Percentiles rank a stretch among this genome's conserved stretches.
Conservation (phyloP, 2,797 vertebrate genomes). For the Poecile montanus region DNA sequence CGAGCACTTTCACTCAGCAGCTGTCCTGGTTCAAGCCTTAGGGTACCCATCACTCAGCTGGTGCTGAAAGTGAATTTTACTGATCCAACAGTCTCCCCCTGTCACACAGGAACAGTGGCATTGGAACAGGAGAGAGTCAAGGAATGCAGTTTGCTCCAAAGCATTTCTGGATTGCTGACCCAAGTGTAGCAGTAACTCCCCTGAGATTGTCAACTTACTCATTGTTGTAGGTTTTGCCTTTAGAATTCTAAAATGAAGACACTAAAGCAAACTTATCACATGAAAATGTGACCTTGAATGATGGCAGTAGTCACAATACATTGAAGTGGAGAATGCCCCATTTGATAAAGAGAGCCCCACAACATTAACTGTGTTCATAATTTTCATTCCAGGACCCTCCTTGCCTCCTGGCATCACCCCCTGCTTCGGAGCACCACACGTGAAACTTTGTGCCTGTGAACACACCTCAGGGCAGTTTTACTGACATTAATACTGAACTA, state of each 20-base stretch:
- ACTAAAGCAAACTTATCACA: neutral
- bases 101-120: neutral
- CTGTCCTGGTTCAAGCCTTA: neutral
- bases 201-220: neutral
- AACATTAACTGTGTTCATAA: neutral
- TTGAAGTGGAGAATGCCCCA: accelerated
- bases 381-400: neutral
- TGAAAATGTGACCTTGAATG: neutral
- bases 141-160: neutral
- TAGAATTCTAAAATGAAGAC: neutral
- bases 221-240: neutral
- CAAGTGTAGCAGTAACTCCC: neutral
- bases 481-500: neutral
- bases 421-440: neutral
- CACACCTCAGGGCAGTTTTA: neutral
- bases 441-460: neutral
- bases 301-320: neutral
- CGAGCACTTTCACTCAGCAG: neutral
- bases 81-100: neutral
- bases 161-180: neutral
- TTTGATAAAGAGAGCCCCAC: neutral
- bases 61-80: neutral
- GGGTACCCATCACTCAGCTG: neutral
- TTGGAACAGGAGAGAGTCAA: neutral
- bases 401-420: neutral